These are phyloP conservation scores for Penaeus monodon DNA, from an alignment of 2,888 invertebrate genomes.

Conservation along the genomic window DNA sequence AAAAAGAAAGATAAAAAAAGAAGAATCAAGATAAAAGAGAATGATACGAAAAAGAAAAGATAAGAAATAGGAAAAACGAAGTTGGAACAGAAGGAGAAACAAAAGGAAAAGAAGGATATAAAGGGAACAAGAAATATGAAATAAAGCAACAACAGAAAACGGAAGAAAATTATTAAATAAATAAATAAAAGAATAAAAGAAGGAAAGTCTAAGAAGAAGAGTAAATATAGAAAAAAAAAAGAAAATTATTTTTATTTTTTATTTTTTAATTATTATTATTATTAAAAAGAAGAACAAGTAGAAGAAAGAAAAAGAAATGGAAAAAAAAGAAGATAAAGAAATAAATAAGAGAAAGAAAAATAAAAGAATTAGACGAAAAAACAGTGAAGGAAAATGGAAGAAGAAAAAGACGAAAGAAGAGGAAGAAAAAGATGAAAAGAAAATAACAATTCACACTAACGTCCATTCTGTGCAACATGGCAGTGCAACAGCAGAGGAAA, in stretches of 20 bases:
- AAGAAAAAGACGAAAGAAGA: background rate
- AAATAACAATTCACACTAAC: no score
- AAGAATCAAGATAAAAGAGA: no score
- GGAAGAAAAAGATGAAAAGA: no score
- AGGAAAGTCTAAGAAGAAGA: background rate
- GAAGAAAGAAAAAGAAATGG: background rate
- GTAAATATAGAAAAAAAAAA: background rate
- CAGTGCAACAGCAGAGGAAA: no score
- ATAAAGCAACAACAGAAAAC: background rate
- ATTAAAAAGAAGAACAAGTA: background rate
- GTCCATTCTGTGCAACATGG: no score
- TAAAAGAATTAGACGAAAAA: background rate
- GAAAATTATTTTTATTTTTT: no score
- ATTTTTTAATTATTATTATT: no score
- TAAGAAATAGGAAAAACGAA: no score
- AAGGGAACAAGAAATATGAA: background rate
- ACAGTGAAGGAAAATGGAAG: background rate
- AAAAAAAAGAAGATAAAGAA: background rate
- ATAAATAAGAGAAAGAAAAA: background rate
- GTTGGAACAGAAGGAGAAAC: background rate
- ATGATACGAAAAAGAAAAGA: no score
- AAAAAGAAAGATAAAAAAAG: no score
- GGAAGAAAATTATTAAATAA: background rate
- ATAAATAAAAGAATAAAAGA: background rate
- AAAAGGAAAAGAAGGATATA: background rate